Base-by-base conservation (phyloP, 2,888 invertebrate species). In the Biston betularia region DNA sequence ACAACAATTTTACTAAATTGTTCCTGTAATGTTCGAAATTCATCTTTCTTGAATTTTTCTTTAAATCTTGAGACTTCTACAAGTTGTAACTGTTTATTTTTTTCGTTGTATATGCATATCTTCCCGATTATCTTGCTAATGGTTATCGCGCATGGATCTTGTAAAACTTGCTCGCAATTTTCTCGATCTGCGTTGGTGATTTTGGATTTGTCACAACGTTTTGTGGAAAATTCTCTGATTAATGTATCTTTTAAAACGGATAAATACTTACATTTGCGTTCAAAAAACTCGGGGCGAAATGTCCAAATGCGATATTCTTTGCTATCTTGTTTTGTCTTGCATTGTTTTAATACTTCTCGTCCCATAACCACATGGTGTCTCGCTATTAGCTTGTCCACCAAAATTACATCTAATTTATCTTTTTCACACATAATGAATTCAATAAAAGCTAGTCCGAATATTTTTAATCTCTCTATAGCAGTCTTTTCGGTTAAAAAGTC, bases 321-420 rank as follows among this genome's bases (percentile, higher is more conserved):
- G 46, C 14, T 46, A 14, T 46, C n/a, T 46, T 24, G 24, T 24
- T 48, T 10, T 0, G 6, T 61, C 56, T n/a, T 63, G 48, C 33
- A 75, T 60, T 34, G 11, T 11, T 74, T 38, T 14, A 84, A 63
- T 7, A 84, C 82, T 56, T 79, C 56, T 60, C 72, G 72, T 9
- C 76, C 75, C 52, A 84, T 59, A n/a, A 81, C 78, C 15, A 80
- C 79, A 54, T 84, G 84, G 60, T 81, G 82, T 33, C 72, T 71
- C 72, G 77, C 75, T n/a, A 84, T 74, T 38, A 83, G 65, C 15
- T 81, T 73, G 56, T 78, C 75, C 46, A 75, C 69, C 77, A 82
- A 76, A 63, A 82, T 75, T 6, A 72, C 71, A 49, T 75, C 74
- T 7, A 70, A 40, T 33, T 38, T 38, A 38, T 38, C 6, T 38